Evolutionary conservation across 2,797 vertebrate species (phyloP), one percentile per base, ranked within the genome.

Genomic region (Synanceia verrucosa): DNA sequence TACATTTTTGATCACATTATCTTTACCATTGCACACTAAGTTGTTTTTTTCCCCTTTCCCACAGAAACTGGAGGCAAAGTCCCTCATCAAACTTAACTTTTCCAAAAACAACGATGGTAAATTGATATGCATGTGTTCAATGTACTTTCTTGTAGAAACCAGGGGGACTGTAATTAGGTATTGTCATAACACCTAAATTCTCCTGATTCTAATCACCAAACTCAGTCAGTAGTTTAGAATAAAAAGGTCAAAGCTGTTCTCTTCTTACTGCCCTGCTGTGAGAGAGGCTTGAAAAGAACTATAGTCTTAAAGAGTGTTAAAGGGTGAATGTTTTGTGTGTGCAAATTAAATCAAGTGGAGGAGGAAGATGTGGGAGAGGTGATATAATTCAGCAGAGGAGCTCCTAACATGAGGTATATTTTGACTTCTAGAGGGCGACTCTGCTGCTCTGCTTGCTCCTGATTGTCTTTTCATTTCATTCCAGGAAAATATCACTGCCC

Each of bases 401-500:
- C 13, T 3, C 21, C 19, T 58, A 36, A 36, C 16, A n/a, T 0
- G 13, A 70, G 31, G 11, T 23, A 5, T 26, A 43, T n/a, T 3
- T 53, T 62, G 53, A 61, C 48, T 74, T 61, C 9, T 36, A 28
- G 26, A 63, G 44, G 55, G 28, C 3, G 24, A 64, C 50, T 47
- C 31, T 41, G 39, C 56, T 5, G 10, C 61, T 70, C 44, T 39
- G 16, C 26, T 46, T 41, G 23, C 10, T 9, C 50, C 26, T 80
- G 5, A 50, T 56, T 1, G 39, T 66, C 10, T 50, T 64, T 59
- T 76, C 14, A 0, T 72, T 70, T 53, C 33, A 6, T 73, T 62
- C 28, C 75, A 99, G 98, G 96, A 58, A 98, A 99, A 84, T 99
- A 96, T 83, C 97, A 99, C 91, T 99, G 97, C 74, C 98, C 98